phyloP scores from a whole-genome alignment of 2,113 vertebrate species.

The Seriola quinqueradiata region DNA sequence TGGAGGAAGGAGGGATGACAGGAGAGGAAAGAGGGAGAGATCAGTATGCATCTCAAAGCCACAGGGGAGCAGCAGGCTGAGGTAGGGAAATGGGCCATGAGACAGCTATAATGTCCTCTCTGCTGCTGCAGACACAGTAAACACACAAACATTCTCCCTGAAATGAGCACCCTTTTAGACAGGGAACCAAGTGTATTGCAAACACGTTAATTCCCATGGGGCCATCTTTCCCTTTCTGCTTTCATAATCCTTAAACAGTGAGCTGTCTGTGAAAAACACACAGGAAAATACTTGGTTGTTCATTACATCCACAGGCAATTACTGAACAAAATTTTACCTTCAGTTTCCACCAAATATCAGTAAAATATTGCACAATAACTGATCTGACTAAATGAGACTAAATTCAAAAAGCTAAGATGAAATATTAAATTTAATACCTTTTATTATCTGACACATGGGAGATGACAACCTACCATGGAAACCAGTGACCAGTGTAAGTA shows the following conservation, averaged over 20 bases:
- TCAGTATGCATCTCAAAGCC: conserved; percentile 56
- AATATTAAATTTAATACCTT: neutral
- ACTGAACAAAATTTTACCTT: conserved; percentile 19
- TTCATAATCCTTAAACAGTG: conserved; percentile 57
- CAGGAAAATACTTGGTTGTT: conserved; percentile 3
- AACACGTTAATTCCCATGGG: conserved; percentile 57
- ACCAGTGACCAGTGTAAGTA: neutral
- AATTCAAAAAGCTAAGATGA: neutral
- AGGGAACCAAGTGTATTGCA: conserved; percentile 45
- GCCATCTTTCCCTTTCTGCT: conserved; percentile 42
- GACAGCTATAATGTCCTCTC: conserved; percentile 72
- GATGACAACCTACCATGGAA: neutral
- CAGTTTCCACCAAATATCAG: neutral
- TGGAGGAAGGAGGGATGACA: conserved; percentile 38
- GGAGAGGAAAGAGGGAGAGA: conserved; percentile 27
- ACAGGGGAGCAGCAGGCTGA: conserved; percentile 60
- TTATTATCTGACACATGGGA: neutral
- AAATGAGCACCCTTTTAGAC: conserved; percentile 54
- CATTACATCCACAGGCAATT: conserved; percentile 42
- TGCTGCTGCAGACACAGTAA: conserved; percentile 57
- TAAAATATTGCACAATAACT: neutral
- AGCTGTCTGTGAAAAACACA: conserved; percentile 35
- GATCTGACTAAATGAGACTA: neutral
- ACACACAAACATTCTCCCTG: conserved; percentile 49
- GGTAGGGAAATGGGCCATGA: conserved; percentile 74